Base-by-base conservation (phyloP, 1,140 invertebrate genomes). In the Drosophila setifemur region DNA sequence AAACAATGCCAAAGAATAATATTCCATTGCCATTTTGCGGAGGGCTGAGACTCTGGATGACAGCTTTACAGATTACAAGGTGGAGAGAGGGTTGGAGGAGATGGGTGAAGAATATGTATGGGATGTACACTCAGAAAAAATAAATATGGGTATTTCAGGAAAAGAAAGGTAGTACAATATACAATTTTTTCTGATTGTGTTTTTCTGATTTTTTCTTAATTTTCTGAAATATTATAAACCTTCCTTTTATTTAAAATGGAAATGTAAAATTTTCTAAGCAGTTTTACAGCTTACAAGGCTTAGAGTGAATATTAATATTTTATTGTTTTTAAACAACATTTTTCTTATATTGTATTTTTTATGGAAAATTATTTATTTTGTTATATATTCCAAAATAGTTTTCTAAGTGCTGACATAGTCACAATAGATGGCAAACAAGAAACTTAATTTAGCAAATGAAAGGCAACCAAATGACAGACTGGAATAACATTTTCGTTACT, bases 361-460 rank as follows among this genome's bases (percentile, higher is more conserved):
- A n/a, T 14, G 7, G 14, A 9, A 31, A 55, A 52, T 21, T 7
- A 3, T 2, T 1, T 26, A 19, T 19, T n/a, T n/a, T n/a, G n/a
- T n/a, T n/a, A n/a, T n/a, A n/a, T n/a, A n/a, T n/a, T n/a, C n/a
- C n/a, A n/a, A n/a, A 35, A 14, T 9, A 48, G 31, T 29, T 44
- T 7, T 11, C 12, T 4, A 1, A 45, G 39, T 54, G 50, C 28
- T 18, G 28, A 11, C 18, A 9, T 23, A 35, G 40, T 53, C 3
- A 42, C 26, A 48, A 52, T 61, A 28, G 29, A 31, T 12, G 21
- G 12, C 33, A 19, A n/a, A 40, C 29, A 39, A 71, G 47, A 78
- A n/a, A 64, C 60, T 63, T 60, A 63, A 68, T 82, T 76, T 76
- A 42, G 40, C 42, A 53, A 77, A 63, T 76, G 68, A 81, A 82